Evolutionary conservation across 2,888 invertebrate species (phyloP), one percentile per base, ranked within the genome.

Genomic region (Lapara coniferarum): DNA sequence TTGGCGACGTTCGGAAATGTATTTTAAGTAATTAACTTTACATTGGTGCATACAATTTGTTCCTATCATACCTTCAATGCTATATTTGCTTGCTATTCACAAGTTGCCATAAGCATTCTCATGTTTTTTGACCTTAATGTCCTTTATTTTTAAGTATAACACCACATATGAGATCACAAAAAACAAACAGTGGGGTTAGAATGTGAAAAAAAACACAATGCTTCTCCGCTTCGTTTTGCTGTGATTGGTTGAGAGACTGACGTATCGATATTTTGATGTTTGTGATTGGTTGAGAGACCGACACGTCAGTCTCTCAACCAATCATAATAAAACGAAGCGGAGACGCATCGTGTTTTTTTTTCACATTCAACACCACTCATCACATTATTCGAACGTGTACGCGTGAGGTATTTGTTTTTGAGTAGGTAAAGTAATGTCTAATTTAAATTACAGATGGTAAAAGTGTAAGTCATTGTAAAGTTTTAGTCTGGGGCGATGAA

Each of bases 371-470:
- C n/a, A n/a, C n/a, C n/a, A n/a, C n/a, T n/a, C n/a, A 44, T 46
- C 16, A 44, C 10, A 46, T 59, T 59, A 46, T 59, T 59, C 44
- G 59, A 59, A 46, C 46, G 46, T 59, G 59, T n/a, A 58, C 25
- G 37, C 58, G 46, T 44, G 59, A 57, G 57, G 63, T 19, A 19
- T 49, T 49, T 63, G 63, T 63, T 63, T 49, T 46, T 63, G 19
- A 19, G 13, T 63, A 63, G 63, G 46, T 49, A 49, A 55, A 19
- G 63, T 49, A 63, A 46, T 63, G 49, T 49, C 49, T 46, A 19
- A 49, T 59, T 59, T 58, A 49, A 46, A 49, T 49, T 46, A 63
- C 49, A 49, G 49, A 19, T 63, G 46, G 59, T 49, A 49, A 63
- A 46, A 44, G 10, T 59, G 58, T 63, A 16, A 46, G 19, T 63